phyloP scores from a whole-genome alignment of 2,888 invertebrate species.

The Anoplius nigerrimus region DNA sequence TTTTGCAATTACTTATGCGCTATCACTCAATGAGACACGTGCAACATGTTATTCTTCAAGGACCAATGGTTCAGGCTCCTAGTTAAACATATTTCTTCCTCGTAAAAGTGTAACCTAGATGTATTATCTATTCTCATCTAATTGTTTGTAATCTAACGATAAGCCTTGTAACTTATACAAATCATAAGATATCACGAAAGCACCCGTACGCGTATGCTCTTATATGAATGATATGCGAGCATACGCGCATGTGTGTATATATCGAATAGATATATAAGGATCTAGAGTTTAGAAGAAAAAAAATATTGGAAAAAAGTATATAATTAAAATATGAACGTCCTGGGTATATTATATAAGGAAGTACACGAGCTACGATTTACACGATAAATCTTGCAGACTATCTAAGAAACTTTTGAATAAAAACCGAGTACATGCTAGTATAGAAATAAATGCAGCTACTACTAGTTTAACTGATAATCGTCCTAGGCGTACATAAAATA shows the following conservation, averaged over 20 bases:
- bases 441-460: neutral
- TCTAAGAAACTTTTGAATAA: conserved; percentile 16
- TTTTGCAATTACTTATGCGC: conserved; percentile 5
- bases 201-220: conserved; percentile 36
- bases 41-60: conserved; percentile 46
- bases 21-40: conserved; percentile 15
- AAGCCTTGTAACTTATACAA: conserved; percentile 58
- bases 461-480: neutral
- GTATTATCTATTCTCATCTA: conserved; percentile 56
- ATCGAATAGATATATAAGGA: conserved; percentile 38
- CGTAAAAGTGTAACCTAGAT: conserved; percentile 49
- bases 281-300: conserved; percentile 46
- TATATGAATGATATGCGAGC: conserved; percentile 3
- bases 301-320: conserved; percentile 63
- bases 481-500: neutral
- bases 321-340: conserved; percentile 70
- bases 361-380: conserved; percentile 36
- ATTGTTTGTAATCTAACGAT: conserved; percentile 55
- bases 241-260: conserved; percentile 36
- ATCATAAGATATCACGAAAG: conserved; percentile 39
- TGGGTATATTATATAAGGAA: conserved; percentile 49
- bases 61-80: conserved; percentile 54
- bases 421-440: neutral
- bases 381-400: conserved; percentile 8
- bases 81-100: conserved; percentile 54